Evolutionary conservation across 1,140 invertebrate genomes (phyloP), one percentile per base, ranked within the genome.

Genomic region (Drosophila sturtevanti): DNA sequence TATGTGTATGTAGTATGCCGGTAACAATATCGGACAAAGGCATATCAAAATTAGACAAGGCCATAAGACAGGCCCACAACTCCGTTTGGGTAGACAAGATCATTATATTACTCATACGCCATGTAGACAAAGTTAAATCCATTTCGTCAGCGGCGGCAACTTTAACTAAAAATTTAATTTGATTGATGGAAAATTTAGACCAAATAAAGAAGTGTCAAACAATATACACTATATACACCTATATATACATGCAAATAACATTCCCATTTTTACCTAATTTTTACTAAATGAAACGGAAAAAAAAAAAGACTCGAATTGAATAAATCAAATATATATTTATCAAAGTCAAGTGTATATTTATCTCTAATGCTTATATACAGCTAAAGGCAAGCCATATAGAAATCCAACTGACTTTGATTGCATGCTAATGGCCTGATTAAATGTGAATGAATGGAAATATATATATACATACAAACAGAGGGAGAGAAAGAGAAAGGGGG

Each of bases 371-470:
- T 44, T 44, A 44, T 44, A 18, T 44, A 44, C 41, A 44, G 41
- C 16, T 9, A 44, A 44, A 56, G 35, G 34, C 38, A 56, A 35
- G n/a, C 41, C 16, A 52, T 41, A 76, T 76, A 76, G 73, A 76
- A 76, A 68, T 16, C 52, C 35, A 34, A 34, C 11, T 44, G 62
- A 68, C 78, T 69, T 71, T 71, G 56, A 72, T 61, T 63, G 81
- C 67, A 86, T 86, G 71, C 68, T 81, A 86, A 86, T 86, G 58
- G 79, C 82, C 82, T 86, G 81, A 37, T 87, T 86, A 87, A 79
- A 31, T 55, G 54, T 48, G 16, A 48, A 48, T 48, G 41, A 48
- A 48, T 48, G 18, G 18, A 48, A 9, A 11, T 18, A 44, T 16
- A 44, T 10, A 48, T 10, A 48, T 16, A 48, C 7, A 37, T 22